Evolutionary conservation across 2,113 vertebrate species (phyloP), one percentile per base, ranked within the genome.

Genomic region (Oophaga pumilio): DNA sequence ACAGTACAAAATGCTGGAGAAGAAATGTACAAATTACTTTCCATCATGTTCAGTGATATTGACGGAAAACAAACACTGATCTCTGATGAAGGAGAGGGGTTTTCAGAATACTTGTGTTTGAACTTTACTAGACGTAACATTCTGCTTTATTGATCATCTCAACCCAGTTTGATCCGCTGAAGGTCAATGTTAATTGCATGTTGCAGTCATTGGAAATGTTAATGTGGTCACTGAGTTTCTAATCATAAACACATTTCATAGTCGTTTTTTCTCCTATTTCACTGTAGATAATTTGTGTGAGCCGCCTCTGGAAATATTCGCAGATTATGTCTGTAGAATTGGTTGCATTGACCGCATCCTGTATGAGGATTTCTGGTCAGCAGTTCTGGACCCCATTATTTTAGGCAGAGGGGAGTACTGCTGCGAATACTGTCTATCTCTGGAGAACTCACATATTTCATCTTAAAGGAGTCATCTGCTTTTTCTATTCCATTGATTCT

Each of bases 41-140:
- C 85, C 62, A 64, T 50, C 62, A 33, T 69, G 85, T 86, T 78
- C 85, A 86, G 79, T 86, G 85, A 57, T 86, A 86, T 86, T 79
- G 85, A 86, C 18, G 78, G 64, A 56, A 79, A 86, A 69, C 49
- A 57, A 57, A 57, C 85, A 68, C 18, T 69, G 76, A 86, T 80
- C 62, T 12, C 62, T 69, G n/a, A 69, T 79, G 85, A 86, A 86
- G 85, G 76, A 15, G 74, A 79, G 69, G 52, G 49, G 62, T 66
- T 68, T 33, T 86, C 20, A 85, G 57, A 76, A 76, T 76, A 50
- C 59, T 76, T 76, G 20, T 60, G 28, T 85, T 85, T 85, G 84
- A 76, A 73, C 84, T 73, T 60, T 85, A 76, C 53, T 76, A 85
- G 84, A 60, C 62, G 33, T 78, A 79, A 68, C 85, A 86, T 86